Base-by-base conservation (phyloP, 2,888 invertebrate genomes). In the Notodonta dromedarius region DNA sequence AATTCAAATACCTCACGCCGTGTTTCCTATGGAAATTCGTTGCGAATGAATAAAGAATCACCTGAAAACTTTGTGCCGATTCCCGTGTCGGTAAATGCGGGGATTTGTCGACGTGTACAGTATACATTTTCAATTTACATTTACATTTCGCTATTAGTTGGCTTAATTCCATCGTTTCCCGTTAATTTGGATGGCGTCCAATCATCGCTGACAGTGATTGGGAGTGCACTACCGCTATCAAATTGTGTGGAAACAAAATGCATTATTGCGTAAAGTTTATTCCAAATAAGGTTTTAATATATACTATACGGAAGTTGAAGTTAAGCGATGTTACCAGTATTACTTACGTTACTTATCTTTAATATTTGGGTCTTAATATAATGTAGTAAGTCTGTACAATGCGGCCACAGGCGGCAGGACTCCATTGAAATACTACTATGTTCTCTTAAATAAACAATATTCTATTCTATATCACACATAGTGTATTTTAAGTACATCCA, bases 41-140 rank as follows among this genome's bases (percentile, higher is more conserved):
- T 73, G 70, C 70, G 85, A 86, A 88, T 88, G 87, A 88, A 90
- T 90, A 87, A 88, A 83, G 80, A 84, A 85, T 85, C 78, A 78
- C 76, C 68, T 68, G 74, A 70, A 77, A 77, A 79, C 77, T 81
- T 76, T 76, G 70, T 66, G 60, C 65, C 59, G 58, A 64, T 73
- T 74, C 77, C 76, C 76, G 73, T 80, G 4, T 81, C 74, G 69
- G 71, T 78, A 71, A 73, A 71, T 71, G 65, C 63, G 59, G 59
- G 68, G 74, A 71, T 77, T 78, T 73, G 72, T 76, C 71, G 77
- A 72, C 79, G 74, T 77, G 76, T 76, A 69, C 74, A 70, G 66
- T 80, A 79, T 74, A 71, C 78, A 79, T 79, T 74, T 78, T 75
- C 77, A 75, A 83, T 83, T 80, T 79, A 69, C 78, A 80, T 82